phyloP scores from a whole-genome alignment of 1,140 invertebrate species.

The Marisa cornuarietis region DNA sequence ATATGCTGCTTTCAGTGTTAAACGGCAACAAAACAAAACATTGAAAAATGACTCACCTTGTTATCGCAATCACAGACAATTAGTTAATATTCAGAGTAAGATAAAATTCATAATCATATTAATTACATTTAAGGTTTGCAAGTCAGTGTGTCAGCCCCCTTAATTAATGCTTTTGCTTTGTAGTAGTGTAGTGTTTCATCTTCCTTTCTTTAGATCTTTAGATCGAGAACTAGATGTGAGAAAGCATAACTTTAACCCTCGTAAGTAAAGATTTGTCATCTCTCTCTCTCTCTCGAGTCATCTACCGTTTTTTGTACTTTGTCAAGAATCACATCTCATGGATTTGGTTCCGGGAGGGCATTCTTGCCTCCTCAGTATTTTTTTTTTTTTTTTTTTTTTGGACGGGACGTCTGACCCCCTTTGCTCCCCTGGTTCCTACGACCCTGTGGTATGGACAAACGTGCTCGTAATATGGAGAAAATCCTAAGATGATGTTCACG shows the following conservation, averaged over 20 bases:
- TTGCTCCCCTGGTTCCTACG: neutral
- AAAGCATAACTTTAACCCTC: no score
- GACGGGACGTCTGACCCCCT: neutral
- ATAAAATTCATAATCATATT: neutral
- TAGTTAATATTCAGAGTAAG: neutral
- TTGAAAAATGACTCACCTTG: no score
- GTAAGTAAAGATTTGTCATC: no score
- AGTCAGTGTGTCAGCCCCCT: neutral
- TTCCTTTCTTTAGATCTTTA: neutral
- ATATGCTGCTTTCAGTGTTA: no score
- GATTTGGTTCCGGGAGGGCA: no score
- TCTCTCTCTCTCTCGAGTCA: neutral
- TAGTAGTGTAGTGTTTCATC: neutral
- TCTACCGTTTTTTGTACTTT: neutral
- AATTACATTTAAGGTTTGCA: neutral
- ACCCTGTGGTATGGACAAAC: neutral
- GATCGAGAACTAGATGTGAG: no score
- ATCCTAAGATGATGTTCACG: neutral
- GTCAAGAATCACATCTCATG: neutral
- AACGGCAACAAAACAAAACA: no score
- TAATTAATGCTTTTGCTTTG: neutral
- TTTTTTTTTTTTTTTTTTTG: no score
- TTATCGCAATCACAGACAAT: no score
- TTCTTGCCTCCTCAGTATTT: no score
- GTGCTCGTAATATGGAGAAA: neutral